Evolutionary conservation across 2,888 invertebrate species (phyloP).

Genomic region (Lepidocyrtoides sp.): DNA sequence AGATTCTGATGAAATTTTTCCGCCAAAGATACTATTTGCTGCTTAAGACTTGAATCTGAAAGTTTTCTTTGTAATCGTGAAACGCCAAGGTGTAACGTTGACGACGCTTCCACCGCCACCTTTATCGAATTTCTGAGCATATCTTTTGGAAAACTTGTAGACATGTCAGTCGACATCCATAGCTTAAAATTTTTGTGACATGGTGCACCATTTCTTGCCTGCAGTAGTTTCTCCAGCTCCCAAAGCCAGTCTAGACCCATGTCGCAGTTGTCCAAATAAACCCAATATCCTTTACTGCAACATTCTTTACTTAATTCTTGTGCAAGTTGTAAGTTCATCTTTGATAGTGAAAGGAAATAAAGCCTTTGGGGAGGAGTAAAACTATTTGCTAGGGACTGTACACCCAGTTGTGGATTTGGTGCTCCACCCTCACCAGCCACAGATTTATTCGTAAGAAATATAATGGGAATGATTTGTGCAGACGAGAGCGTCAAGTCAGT

Average conservation of each 20-base stretch:
- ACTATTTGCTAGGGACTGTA: neutral
- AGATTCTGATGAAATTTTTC: neutral
- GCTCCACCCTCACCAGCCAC: neutral
- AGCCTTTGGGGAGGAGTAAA: constrained; percentile 35
- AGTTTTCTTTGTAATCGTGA: constrained; percentile 19
- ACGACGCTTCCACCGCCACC: constrained; percentile 25
- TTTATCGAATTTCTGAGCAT: constrained; percentile 32
- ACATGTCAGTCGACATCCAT: constrained; percentile 15
- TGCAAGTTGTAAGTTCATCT: neutral
- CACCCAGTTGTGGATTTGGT: neutral
- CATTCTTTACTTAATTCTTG: constrained; percentile 33
- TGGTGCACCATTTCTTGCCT: neutral
- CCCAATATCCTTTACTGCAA: constrained; percentile 36
- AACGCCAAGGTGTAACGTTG: neutral
- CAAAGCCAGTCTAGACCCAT: constrained; percentile 1
- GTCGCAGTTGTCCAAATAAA: constrained; percentile 46
- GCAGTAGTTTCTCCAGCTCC: constrained; percentile 15
- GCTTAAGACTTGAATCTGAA: neutral
- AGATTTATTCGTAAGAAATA: constrained; percentile 2
- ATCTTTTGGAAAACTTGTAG: constrained; percentile 3
- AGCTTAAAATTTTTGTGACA: constrained; percentile 23
- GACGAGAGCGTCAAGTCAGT: neutral
- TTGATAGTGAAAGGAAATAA: neutral
- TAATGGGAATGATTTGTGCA: neutral
- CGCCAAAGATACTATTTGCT: neutral